Conservation (phyloP, 1,140 invertebrate genomes). For the Trissolcus basalis region DNA sequence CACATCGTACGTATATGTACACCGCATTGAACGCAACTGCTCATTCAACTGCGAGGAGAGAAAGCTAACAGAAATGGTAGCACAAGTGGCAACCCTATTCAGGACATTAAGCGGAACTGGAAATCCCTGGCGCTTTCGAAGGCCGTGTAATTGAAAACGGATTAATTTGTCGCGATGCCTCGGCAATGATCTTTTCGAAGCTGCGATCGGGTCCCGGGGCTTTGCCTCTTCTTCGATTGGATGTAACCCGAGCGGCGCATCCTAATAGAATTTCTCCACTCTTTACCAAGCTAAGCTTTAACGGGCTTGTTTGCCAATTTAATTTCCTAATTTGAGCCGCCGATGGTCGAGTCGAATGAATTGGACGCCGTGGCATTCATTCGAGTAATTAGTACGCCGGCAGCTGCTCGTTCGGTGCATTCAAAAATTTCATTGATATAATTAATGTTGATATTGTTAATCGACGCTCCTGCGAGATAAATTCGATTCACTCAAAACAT, state of each 20-base stretch:
- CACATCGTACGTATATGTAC: conserved; percentile 26
- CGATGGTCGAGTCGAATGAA: conserved; percentile 51
- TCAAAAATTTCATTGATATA: conserved; percentile 35
- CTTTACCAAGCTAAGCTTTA: conserved; percentile 49
- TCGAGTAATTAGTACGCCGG: conserved; percentile 46
- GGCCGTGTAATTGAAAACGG: conserved; percentile 63
- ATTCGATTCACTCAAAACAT: conserved; percentile 11
- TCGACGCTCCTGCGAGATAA: background rate
- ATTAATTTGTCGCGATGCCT: conserved; percentile 62
- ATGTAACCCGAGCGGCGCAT: conserved; percentile 38
- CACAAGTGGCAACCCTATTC: conserved; percentile 57
- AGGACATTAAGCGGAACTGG: conserved; percentile 55
- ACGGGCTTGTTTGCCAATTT: conserved; percentile 58
- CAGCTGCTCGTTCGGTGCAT: conserved; percentile 23
- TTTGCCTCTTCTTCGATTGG: conserved; percentile 53
- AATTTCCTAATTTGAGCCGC: conserved; percentile 50
- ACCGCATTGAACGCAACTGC: conserved; percentile 46
- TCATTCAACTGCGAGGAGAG: conserved; percentile 34
- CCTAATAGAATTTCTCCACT: conserved; percentile 54
- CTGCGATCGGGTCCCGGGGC: conserved; percentile 32
- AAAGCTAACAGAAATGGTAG: conserved; percentile 49
- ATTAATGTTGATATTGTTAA: conserved; percentile 38
- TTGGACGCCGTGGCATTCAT: conserved; percentile 48
- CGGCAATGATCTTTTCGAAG: conserved; percentile 57
- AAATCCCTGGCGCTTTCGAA: conserved; percentile 52